Base-by-base conservation (phyloP, 64 coral and sea anemone genomes). In the Anthopleura sola region DNA sequence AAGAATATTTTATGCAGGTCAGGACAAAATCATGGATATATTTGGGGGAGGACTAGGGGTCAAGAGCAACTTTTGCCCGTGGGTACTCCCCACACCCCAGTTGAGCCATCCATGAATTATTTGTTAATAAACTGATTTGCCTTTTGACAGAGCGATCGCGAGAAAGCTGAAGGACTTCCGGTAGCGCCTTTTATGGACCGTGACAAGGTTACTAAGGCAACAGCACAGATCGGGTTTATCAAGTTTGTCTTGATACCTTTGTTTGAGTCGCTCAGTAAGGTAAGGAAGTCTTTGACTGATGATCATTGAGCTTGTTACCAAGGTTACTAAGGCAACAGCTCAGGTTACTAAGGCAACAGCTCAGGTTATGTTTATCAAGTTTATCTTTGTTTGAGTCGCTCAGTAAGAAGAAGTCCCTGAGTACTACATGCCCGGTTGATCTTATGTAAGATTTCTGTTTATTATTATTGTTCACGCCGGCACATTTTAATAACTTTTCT, bases 1-100 rank as follows among this genome's bases (percentile, higher is more conserved):
- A 93, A 40, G 92, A 93, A 37, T 93, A 93, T 64, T 93, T 93
- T 37, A 93, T 93, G 87, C 91, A 93, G 91, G 91, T 93, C 6
- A 74, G 75, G 12, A 34, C 11, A 28, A 9, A 64, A 8, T 44
- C 40, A 44, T 44, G 40, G 40, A 44, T 44, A 6, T 44, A 44
- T 44, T n/a, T 3, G 40, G 40, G 40, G 40, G 40, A 44, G 40
- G 40, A 8, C 4, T 6, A 8, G 40, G 40, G 40, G n/a, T n/a
- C n/a, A n/a, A n/a, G n/a, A n/a, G n/a, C n/a, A n/a, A n/a, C n/a
- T n/a, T n/a, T n/a, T n/a, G n/a, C n/a, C n/a, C n/a, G n/a, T n/a
- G n/a, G n/a, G n/a, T n/a, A n/a, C n/a, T n/a, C n/a, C n/a, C n/a
- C n/a, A n/a, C n/a, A n/a, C n/a, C n/a, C n/a, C n/a, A n/a, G n/a